phyloP scores from a whole-genome alignment of 1,140 invertebrate species.

The Lerema accius region DNA sequence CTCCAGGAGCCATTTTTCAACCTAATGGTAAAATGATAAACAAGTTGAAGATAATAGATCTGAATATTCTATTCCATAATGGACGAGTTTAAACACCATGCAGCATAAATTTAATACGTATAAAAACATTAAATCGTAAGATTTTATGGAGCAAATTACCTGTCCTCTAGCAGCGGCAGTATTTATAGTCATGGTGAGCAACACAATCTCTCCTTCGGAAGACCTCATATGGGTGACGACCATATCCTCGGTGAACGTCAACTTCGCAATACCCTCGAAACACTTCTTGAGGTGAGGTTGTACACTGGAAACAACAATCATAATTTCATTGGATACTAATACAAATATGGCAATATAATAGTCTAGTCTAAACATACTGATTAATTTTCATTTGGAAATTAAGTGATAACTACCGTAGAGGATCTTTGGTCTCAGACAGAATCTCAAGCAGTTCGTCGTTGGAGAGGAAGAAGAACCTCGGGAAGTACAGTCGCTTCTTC shows the following conservation, averaged over 20 bases:
- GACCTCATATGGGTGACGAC: conserved; percentile 96
- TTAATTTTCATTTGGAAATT: too few species aligned
- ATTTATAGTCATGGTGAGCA: conserved; percentile 90
- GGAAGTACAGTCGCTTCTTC: conserved; percentile 97
- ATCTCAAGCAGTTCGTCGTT: conserved; percentile 98
- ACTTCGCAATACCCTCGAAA: conserved; percentile 95
- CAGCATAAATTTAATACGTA: too few species aligned
- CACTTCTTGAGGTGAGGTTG: conserved; percentile 99
- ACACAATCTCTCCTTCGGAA: conserved; percentile 93
- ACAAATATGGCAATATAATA: too few species aligned
- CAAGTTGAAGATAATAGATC: too few species aligned
- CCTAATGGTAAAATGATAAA: conserved; percentile 47
- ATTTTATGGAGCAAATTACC: conserved; percentile 70
- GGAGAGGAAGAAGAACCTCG: conserved; percentile 97
- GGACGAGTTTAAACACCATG: neutral
- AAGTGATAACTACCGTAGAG: conserved; percentile 92
- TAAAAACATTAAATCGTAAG: too few species aligned
- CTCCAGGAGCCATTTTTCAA: conserved; percentile 98
- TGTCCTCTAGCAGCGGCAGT: conserved; percentile 95
- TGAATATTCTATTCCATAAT: too few species aligned
- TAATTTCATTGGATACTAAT: neutral
- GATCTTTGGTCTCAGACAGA: conserved; percentile 98
- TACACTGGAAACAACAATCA: conserved; percentile 74
- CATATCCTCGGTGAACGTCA: conserved; percentile 93
- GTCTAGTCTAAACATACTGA: too few species aligned